A percentile compares a stretch with the other conserved stretches of the same genome.
phyloP scores from a whole-genome alignment of 1,140 invertebrate species.

The Archegozetes longisetosus region DNA sequence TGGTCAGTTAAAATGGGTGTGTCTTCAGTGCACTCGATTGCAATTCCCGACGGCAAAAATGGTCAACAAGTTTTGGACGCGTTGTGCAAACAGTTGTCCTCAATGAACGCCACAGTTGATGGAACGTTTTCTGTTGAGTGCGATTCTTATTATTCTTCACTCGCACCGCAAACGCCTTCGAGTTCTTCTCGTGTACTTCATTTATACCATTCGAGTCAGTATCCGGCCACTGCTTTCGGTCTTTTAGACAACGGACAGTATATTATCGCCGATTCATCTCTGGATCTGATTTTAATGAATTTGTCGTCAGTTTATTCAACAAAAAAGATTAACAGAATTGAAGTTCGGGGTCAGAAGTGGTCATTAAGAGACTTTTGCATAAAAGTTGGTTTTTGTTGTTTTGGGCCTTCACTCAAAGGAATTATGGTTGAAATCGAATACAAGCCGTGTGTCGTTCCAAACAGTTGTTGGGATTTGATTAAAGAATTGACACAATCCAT shows the following conservation, averaged over 20 bases:
- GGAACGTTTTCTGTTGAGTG: conserved; percentile 87
- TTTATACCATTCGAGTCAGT: conserved; percentile 84
- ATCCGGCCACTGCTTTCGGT: conserved; percentile 81
- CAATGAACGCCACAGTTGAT: conserved; percentile 63
- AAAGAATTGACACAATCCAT: conserved; percentile 72
- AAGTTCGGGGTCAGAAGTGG: conserved; percentile 79
- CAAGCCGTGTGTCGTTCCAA: conserved; percentile 65
- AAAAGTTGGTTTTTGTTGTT: conserved; percentile 78
- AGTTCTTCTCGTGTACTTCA: conserved; percentile 56
- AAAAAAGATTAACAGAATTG: conserved; percentile 60
- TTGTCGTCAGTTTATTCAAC: conserved; percentile 72
- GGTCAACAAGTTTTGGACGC: conserved; percentile 42
- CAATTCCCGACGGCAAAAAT: conserved; percentile 21
- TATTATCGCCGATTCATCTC: conserved; percentile 71
- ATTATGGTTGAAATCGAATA: conserved; percentile 84
- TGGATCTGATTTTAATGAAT: conserved; percentile 80
- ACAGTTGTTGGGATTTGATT: conserved; percentile 75
- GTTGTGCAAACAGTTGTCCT: conserved; percentile 62
- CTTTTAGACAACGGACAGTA: conserved; percentile 56
- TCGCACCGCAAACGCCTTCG: conserved; percentile 29
- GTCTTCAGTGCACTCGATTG: conserved; percentile 19
- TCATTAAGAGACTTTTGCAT: conserved; percentile 85
- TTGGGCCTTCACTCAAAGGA: conserved; percentile 84
- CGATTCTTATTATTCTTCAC: conserved; percentile 65
- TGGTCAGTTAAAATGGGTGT: conserved; percentile 21